A percentile compares a stretch with the other conserved stretches of the same genome.
phyloP scores from a whole-genome alignment of 2,113 vertebrate genomes.

The Ciconia maguari region DNA sequence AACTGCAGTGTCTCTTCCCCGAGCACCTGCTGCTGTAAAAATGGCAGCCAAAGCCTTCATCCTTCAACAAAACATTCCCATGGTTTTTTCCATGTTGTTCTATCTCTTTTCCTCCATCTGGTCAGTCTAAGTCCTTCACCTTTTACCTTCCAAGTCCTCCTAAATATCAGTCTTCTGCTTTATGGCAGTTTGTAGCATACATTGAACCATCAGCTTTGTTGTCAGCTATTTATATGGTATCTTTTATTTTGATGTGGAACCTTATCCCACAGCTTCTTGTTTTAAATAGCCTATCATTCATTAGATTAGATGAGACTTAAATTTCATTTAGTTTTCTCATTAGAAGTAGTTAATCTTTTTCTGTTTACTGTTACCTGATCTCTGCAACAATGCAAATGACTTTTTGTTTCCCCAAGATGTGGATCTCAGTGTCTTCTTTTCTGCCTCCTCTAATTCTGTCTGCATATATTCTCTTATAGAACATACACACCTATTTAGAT shows the following conservation, averaged over 20 bases:
- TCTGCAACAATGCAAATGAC: neutral
- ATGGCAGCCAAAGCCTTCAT: neutral
- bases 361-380: neutral
- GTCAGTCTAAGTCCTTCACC: neutral
- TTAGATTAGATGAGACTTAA: neutral
- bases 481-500: neutral
- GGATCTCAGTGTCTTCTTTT: neutral
- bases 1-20: neutral
- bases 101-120: neutral
- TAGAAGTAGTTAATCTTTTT: neutral
- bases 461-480: neutral
- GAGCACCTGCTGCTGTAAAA: neutral
- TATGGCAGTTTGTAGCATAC: neutral
- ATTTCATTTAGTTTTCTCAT: neutral
- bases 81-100: neutral
- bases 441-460: neutral
- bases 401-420: neutral
- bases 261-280: neutral
- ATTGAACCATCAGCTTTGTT: neutral
- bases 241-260: neutral
- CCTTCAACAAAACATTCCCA: neutral
- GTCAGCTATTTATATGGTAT: neutral
- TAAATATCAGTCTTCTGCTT: neutral
- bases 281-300: neutral
- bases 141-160: neutral